These are phyloP conservation scores for Nephrocerus scutellatus DNA, from an alignment of 2,888 invertebrate species.

Conservation along the genomic window DNA sequence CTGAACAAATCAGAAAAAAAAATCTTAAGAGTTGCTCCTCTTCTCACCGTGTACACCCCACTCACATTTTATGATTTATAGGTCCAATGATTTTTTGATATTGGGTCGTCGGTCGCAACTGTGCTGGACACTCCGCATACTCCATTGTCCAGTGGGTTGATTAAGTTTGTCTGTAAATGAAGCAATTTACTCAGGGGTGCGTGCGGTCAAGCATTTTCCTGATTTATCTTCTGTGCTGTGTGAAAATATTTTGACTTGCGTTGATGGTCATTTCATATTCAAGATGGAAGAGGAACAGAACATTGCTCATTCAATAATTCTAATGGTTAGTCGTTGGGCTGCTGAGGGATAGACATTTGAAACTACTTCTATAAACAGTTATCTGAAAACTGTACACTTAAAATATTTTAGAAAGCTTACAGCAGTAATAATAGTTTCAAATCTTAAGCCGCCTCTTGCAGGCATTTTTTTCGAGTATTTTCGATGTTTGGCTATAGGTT, in stretches of 20 bases:
- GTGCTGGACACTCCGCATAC: background rate
- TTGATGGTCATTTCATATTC: too few species aligned
- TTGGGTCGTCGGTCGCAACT: background rate
- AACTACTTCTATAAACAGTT: too few species aligned
- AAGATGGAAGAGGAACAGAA: too few species aligned
- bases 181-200: slow-evolving; percentile 4
- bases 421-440: slow-evolving; percentile 6
- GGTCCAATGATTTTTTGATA: slow-evolving; percentile 10
- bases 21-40: background rate
- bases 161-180: slow-evolving; percentile 11
- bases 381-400: slow-evolving; percentile 5
- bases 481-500: too few species aligned
- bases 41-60: too few species aligned
- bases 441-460: slow-evolving; percentile 5
- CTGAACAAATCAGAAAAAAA: slow-evolving; percentile 1
- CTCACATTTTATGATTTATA: slow-evolving; percentile 20
- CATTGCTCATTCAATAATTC: too few species aligned
- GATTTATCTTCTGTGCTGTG: too few species aligned
- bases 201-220: too few species aligned
- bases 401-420: slow-evolving; percentile 2
- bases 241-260: too few species aligned
- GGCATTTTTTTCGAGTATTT: slow-evolving; percentile 6
- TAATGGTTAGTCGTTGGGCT: too few species aligned
- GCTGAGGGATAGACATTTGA: too few species aligned
- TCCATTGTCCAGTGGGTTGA: slow-evolving; percentile 10